These are phyloP conservation scores for Trimorus sp. DNA, from an alignment of 2,888 invertebrate species.

Conservation along the genomic window DNA sequence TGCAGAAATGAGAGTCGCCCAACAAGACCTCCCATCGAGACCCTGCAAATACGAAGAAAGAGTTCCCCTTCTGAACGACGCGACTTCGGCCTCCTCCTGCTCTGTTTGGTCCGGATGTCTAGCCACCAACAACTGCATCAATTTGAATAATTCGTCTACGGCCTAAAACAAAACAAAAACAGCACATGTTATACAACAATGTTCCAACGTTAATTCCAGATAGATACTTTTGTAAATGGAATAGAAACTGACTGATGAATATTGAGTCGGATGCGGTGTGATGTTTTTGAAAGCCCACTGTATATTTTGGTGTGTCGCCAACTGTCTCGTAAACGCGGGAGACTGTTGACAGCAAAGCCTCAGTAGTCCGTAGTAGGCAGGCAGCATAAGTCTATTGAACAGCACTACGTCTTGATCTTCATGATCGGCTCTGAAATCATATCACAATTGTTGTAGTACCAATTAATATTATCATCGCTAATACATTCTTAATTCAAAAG, in stretches of 20 bases:
- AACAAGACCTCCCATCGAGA: slow-evolving; percentile 94
- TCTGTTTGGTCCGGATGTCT: slow-evolving; percentile 90
- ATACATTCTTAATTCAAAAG: too few species aligned
- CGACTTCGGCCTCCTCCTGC: slow-evolving; percentile 91
- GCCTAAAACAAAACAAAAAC: slow-evolving; percentile 83
- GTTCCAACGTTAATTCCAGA: background rate
- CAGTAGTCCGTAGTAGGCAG: slow-evolving; percentile 94
- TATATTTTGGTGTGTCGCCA: slow-evolving; percentile 96
- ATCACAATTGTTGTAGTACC: too few species aligned
- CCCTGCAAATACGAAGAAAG: slow-evolving; percentile 94
- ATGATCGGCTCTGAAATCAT: slow-evolving; percentile 90
- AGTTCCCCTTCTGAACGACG: slow-evolving; percentile 91
- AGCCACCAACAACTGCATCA: slow-evolving; percentile 94
- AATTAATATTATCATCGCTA: too few species aligned
- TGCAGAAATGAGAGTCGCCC: slow-evolving; percentile 96
- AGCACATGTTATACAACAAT: background rate
- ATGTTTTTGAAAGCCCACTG: slow-evolving; percentile 99
- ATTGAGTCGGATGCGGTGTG: slow-evolving; percentile 96
- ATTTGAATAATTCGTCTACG: slow-evolving; percentile 94
- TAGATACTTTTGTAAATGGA: background rate
- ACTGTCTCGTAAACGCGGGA: slow-evolving; percentile 90
- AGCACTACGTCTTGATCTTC: slow-evolving; percentile 97
- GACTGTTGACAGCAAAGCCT: slow-evolving; percentile 96
- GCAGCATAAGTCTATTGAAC: slow-evolving; percentile 96
- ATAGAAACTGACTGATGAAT: slow-evolving; percentile 86